phyloP scores from a whole-genome alignment of 2,797 vertebrate genomes.

The Enteromius anoplus region DNA sequence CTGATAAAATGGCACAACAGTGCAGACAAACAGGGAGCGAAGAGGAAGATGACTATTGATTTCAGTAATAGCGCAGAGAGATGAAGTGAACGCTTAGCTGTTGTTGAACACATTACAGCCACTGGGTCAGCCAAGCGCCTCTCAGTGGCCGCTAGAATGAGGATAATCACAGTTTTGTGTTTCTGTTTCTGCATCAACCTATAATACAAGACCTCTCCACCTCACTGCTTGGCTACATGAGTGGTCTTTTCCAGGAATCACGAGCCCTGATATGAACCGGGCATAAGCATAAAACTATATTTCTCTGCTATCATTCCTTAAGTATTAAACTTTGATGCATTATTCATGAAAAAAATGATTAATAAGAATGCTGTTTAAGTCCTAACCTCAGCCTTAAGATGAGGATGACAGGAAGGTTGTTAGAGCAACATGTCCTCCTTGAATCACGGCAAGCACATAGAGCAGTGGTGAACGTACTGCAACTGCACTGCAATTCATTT shows the following conservation, averaged over 20 bases:
- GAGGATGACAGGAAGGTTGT: neutral
- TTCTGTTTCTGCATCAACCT: neutral
- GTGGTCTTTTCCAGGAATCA: constrained; percentile 17
- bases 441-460: neutral
- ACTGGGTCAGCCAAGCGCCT: constrained; percentile 32
- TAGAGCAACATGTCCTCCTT: constrained; percentile 5
- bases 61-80: constrained; percentile 51
- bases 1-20: constrained; percentile 53
- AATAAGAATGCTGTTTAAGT: neutral
- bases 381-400: neutral
- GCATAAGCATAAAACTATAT: neutral
- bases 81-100: constrained; percentile 52
- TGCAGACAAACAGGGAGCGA: constrained; percentile 49
- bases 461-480: neutral
- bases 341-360: constrained; percentile 2
- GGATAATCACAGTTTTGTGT: constrained; percentile 44
- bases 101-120: constrained; percentile 44
- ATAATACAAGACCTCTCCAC: constrained; percentile 19
- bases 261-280: neutral
- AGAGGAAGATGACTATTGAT: constrained; percentile 61
- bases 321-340: constrained; percentile 12
- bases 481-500: neutral
- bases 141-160: neutral
- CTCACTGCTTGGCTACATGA: constrained; percentile 12
- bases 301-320: constrained; percentile 11